Evolutionary conservation across 2,888 invertebrate species (phyloP).

Genomic region (Lepidochrysops patricia): DNA sequence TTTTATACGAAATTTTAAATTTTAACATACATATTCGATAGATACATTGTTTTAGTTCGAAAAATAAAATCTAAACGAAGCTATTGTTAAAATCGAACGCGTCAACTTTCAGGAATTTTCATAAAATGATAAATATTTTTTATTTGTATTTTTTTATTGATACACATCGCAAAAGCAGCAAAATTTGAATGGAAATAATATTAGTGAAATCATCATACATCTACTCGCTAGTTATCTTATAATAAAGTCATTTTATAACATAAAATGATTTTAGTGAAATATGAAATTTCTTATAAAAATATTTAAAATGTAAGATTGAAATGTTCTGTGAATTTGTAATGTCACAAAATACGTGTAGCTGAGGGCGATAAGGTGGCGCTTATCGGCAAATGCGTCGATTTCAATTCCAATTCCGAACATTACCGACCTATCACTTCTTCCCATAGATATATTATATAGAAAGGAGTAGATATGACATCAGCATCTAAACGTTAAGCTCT

Average conservation of each 20-base stretch:
- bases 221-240: too few species aligned
- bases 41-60: background rate
- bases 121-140: background rate
- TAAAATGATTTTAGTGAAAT: background rate
- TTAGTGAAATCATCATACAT: too few species aligned
- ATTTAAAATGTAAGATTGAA: background rate
- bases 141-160: too few species aligned
- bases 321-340: background rate
- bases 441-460: too few species aligned
- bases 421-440: constrained; percentile 38
- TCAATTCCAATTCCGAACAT: constrained; percentile 67
- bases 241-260: too few species aligned
- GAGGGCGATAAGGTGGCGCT: constrained; percentile 42
- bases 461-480: too few species aligned
- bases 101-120: background rate
- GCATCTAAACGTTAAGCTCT: too few species aligned
- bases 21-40: background rate
- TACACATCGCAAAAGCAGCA: too few species aligned
- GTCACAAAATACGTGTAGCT: constrained; percentile 35
- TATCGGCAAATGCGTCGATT: constrained; percentile 52
- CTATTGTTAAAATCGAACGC: background rate
- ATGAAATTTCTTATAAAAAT: background rate
- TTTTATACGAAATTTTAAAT: background rate
- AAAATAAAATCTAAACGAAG: background rate
- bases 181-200: too few species aligned